Conservation (phyloP, 2,113 vertebrate species). For the Triplophysa rosa region DNA sequence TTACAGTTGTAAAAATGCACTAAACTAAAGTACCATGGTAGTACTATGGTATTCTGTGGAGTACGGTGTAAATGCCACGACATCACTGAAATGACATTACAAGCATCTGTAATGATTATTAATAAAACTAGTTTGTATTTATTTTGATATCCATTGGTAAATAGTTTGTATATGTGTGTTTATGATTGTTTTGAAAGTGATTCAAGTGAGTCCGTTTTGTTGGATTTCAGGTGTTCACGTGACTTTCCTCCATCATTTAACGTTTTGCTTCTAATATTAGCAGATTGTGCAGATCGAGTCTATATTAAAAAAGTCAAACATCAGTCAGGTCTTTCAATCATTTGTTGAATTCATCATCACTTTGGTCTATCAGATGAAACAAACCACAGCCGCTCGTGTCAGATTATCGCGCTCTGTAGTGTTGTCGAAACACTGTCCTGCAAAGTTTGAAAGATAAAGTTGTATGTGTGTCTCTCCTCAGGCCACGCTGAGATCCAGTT, state of each 20-base stretch:
- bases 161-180: not conserved
- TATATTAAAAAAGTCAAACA: conserved; percentile 3
- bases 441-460: not conserved
- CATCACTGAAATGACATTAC: not conserved
- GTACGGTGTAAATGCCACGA: too few relatives aligned
- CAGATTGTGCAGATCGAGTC: not conserved
- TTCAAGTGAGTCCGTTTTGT: not conserved
- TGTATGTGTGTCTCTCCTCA: conserved; percentile 9
- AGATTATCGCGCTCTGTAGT: not conserved
- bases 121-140: too few relatives aligned
- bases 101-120: not conserved
- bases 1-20: not conserved
- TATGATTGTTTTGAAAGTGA: not conserved
- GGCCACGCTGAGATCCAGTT: conserved; percentile 40
- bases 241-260: not conserved
- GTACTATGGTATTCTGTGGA: not conserved
- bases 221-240: not conserved
- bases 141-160: too few relatives aligned
- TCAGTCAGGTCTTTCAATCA: not conserved
- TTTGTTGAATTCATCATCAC: not conserved
- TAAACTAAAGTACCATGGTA: not conserved
- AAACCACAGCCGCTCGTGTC: conserved; percentile 2
- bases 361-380: not conserved
- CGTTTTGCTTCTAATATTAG: conserved; percentile 1
- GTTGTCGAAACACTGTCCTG: conserved; percentile 17